Evolutionary conservation across 1,140 invertebrate genomes (phyloP).

Genomic region (Stegodyphus mimosarum): DNA sequence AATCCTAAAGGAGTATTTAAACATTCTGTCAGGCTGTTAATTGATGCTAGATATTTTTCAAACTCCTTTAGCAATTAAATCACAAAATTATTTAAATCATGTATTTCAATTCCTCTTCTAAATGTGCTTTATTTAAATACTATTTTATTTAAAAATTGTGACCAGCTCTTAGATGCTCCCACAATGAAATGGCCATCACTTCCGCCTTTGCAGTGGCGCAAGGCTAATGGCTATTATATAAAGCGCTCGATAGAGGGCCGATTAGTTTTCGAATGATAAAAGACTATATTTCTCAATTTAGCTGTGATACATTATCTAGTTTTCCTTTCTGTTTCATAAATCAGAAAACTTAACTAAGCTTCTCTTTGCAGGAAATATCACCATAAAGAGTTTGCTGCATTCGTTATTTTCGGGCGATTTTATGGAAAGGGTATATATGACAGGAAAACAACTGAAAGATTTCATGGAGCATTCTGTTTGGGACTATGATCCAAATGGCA

Average conservation of each 20-base stretch:
- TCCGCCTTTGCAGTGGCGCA: no score
- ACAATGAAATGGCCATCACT: no score
- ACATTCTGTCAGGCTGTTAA: no score
- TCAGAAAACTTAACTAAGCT: not conserved
- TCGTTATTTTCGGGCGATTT: conserved; percentile 5
- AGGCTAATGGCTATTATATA: no score
- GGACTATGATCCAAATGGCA: not conserved
- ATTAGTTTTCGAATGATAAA: not conserved
- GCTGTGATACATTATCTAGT: not conserved
- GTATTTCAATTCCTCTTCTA: not conserved
- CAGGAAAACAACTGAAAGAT: not conserved
- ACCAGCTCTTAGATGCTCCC: no score
- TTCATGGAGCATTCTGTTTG: conserved; percentile 25
- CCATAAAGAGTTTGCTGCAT: conserved; percentile 2
- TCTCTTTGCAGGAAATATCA: conserved; percentile 19
- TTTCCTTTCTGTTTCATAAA: not conserved
- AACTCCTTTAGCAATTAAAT: no score
- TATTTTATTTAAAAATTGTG: no score
- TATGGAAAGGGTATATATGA: not conserved
- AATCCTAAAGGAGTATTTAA: no score
- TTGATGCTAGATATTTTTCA: no score
- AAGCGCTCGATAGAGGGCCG: no score
- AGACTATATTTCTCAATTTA: not conserved
- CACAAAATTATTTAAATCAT: no score
- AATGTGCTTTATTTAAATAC: not conserved